Percentiles rank a stretch among this genome's conserved stretches.
Evolutionary conservation across 2,797 vertebrate genomes (phyloP).

Genomic region (Helarctos malayanus): DNA sequence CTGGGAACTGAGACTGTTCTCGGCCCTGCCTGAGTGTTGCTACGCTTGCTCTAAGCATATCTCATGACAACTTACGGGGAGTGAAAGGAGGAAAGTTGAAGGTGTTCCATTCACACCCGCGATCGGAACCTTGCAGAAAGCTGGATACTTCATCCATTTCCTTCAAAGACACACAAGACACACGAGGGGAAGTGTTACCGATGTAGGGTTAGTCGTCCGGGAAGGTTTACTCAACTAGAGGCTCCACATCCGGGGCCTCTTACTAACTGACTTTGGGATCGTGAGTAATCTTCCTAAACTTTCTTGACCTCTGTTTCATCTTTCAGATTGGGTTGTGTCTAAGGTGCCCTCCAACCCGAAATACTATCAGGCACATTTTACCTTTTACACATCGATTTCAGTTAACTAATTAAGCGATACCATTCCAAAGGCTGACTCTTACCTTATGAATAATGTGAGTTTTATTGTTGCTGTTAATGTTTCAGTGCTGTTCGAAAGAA

Average conservation of each 20-base stretch:
- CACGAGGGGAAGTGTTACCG: neutral
- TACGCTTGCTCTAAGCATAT: neutral
- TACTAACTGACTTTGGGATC: neutral
- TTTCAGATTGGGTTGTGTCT: neutral
- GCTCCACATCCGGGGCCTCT: neutral
- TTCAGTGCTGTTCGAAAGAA: constrained; percentile 6
- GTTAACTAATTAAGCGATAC: neutral
- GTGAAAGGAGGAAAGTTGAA: constrained; percentile 95
- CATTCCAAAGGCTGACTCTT: neutral
- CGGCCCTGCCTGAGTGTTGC: neutral
- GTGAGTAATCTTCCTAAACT: neutral
- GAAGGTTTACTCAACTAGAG: neutral
- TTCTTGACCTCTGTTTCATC: neutral
- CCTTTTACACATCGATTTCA: constrained; percentile 52
- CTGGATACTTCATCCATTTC: constrained; percentile 97
- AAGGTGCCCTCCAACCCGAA: neutral
- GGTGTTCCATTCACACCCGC: constrained; percentile 90
- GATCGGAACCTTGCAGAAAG: constrained; percentile 90
- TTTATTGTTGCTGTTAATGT: neutral
- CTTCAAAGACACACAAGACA: constrained; percentile 87
- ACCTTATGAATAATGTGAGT: neutral
- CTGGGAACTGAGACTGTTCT: neutral
- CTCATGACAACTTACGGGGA: constrained; percentile 92
- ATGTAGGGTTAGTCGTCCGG: neutral
- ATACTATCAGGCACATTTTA: neutral